Base-by-base conservation (phyloP, 1,140 invertebrate species). In the Cecropterus lyciades region DNA sequence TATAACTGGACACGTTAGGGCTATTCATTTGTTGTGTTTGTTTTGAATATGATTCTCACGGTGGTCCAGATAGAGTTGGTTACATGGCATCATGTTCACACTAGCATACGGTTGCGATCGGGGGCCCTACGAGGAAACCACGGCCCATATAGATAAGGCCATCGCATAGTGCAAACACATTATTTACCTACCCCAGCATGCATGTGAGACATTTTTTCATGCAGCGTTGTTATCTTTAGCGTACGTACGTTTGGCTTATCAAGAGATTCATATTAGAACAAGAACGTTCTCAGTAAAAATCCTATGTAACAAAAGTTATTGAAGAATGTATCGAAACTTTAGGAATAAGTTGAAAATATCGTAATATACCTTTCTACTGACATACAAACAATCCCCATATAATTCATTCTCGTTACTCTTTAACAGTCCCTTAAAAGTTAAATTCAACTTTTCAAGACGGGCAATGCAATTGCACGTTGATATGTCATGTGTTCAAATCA, bases 61-160 rank as follows among this genome's bases (percentile, higher is more conserved):
- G 49, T 48, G 53, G 40, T 56, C 45, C 46, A 69, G 51, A 40
- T 66, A 43, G 40, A 11, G 33, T 20, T 66, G 51, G 49, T 63
- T 45, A 64, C 37, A 65, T 56, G 45, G 55, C 52, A 60, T 14
- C 30, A 65, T 64, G 59, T 49, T 64, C 53, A 56, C 57, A 49
- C 55, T 65, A 30, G 59, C 57, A 69, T 69, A 65, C 70, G 73
- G 73, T 74, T 73, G 77, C 73, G 70, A 72, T 67, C 69, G 64
- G 76, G 68, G 72, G 75, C 73, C 78, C 76, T 78, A 73, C 66
- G 70, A 89, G 85, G 87, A 91, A 89, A 87, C 85, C 65, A 81
- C 84, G 79, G 70, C 82, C 84, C 71, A 88, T 64, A 84, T 91
- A 89, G 89, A 91, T 91, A 89, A 91, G 67, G 63, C 64, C 51